Conservation (phyloP, 2,888 invertebrate genomes). For the Melikaiella ostensackeni region DNA sequence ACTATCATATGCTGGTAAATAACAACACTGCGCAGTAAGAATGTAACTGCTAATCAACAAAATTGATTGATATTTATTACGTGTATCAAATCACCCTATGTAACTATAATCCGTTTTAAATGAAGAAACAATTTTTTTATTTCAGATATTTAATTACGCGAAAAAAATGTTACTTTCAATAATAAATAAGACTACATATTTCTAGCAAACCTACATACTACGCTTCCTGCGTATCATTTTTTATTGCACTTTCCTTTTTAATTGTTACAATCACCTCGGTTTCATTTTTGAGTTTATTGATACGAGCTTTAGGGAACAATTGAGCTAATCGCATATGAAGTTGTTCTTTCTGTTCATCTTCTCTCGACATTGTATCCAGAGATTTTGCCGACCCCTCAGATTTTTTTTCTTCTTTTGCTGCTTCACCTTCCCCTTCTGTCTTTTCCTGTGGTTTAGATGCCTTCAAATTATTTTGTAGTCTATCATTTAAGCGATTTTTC, state of each 20-base stretch:
- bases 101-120: background rate
- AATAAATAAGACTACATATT: background rate
- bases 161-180: background rate
- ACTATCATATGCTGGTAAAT: background rate
- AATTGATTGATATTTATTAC: background rate
- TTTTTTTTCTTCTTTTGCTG: background rate
- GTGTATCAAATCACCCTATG: too few species aligned
- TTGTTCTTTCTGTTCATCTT: background rate
- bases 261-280: background rate
- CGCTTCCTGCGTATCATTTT: background rate
- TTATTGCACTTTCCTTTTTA: background rate
- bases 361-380: background rate
- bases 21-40: background rate
- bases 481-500: background rate
- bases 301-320: background rate
- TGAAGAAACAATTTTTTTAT: background rate
- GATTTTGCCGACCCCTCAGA: background rate
- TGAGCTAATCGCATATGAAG: background rate
- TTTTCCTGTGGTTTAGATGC: background rate
- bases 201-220: background rate
- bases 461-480: background rate
- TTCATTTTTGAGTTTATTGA: background rate
- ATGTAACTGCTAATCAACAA: background rate
- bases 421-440: background rate
- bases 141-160: background rate